phyloP scores from a whole-genome alignment of 2,888 invertebrate genomes.

The Eupsilia transversa region DNA sequence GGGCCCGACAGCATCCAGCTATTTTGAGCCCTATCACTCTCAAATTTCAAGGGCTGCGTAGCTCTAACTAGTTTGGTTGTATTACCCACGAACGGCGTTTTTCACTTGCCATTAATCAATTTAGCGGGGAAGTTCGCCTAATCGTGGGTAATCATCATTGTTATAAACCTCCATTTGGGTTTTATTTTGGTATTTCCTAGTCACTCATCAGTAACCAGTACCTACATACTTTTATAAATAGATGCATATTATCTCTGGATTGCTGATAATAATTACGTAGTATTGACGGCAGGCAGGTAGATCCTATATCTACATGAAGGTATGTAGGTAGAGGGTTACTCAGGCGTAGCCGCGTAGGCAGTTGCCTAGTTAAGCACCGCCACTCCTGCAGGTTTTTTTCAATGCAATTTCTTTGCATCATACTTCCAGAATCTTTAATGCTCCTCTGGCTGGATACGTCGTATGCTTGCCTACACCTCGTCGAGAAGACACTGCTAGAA shows the following conservation, averaged over 20 bases:
- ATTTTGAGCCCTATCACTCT: not conserved
- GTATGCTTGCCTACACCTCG: not conserved
- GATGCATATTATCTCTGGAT: not conserved
- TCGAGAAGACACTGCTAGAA: not conserved
- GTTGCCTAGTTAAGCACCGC: too few species aligned
- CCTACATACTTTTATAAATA: not conserved
- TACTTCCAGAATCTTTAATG: not conserved
- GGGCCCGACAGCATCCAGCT: not conserved
- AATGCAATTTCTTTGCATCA: not conserved
- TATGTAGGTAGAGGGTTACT: not conserved
- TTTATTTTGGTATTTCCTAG: slow-evolving; percentile 7
- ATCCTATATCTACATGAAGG: too few species aligned
- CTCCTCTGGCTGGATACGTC: too few species aligned
- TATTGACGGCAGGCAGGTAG: too few species aligned
- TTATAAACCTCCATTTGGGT: slow-evolving; percentile 29
- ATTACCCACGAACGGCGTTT: slow-evolving; percentile 23
- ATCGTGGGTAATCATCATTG: slow-evolving; percentile 50
- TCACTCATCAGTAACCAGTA: slow-evolving; percentile 3
- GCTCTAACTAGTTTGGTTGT: slow-evolving; percentile 6
- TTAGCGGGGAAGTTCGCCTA: slow-evolving; percentile 49
- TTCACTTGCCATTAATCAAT: slow-evolving; percentile 50
- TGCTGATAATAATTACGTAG: not conserved
- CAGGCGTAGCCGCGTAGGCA: too few species aligned
- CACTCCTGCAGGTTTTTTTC: not conserved
- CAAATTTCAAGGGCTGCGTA: not conserved